Conservation (phyloP, 2,888 invertebrate species). For the Atherix ibis region DNA sequence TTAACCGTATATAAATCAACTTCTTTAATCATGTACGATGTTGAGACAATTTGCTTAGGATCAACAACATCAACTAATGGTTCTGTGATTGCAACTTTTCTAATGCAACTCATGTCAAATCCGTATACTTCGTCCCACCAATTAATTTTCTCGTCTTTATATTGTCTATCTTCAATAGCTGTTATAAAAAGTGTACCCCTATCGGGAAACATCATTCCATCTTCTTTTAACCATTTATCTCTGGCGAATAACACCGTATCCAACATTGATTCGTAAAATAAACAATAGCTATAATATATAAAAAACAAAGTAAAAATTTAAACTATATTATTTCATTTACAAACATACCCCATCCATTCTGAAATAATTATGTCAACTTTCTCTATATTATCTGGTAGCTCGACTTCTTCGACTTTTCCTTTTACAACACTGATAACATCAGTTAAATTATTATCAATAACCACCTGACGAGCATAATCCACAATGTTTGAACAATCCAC, state of each 20-base stretch:
- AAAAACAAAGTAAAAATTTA: neutral
- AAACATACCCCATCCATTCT: constrained; percentile 63
- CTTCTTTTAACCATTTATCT: constrained; percentile 90
- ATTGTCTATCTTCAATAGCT: constrained; percentile 91
- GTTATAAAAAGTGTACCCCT: constrained; percentile 89
- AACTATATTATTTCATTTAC: constrained; percentile 15
- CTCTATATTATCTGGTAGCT: constrained; percentile 72
- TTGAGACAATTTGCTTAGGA: constrained; percentile 95
- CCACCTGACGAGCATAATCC: constrained; percentile 89
- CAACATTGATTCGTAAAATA: constrained; percentile 99
- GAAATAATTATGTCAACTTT: constrained; percentile 86
- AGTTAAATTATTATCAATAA: constrained; percentile 68
- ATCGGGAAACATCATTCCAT: constrained; percentile 88
- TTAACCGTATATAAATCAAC: constrained; percentile 97
- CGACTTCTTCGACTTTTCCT: constrained; percentile 91
- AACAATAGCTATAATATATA: constrained; percentile 39
- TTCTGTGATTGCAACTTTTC: constrained; percentile 94
- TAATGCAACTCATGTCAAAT: constrained; percentile 97
- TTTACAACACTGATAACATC: constrained; percentile 71
- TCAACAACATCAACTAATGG: constrained; percentile 98
- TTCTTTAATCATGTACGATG: constrained; percentile 88
- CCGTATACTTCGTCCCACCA: constrained; percentile 99
- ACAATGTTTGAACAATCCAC: constrained; percentile 99
- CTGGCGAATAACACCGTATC: constrained; percentile 97
- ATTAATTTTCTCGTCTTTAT: constrained; percentile 99